Conservation (phyloP, 2,888 invertebrate genomes). For the Chesias legatella region DNA sequence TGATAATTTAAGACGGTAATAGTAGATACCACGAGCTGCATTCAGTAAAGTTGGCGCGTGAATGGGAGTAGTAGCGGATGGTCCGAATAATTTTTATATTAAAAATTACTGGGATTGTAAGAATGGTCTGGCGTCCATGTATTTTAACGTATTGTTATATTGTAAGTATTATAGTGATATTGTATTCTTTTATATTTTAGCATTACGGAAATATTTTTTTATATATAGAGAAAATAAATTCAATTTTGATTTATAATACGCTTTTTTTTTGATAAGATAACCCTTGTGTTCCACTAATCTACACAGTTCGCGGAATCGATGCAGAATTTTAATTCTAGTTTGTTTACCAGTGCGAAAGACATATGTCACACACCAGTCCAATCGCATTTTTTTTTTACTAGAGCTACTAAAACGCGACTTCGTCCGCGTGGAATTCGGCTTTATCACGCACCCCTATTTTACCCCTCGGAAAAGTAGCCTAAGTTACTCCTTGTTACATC, state of each 20-base stretch:
- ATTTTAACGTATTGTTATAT: slow-evolving; percentile 52
- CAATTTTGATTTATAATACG: slow-evolving; percentile 52
- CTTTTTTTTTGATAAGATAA: slow-evolving; percentile 12
- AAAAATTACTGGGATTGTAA: slow-evolving; percentile 70
- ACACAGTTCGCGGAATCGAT: too few species aligned
- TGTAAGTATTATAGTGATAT: slow-evolving; percentile 75
- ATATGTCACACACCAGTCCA: too few species aligned
- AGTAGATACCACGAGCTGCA: slow-evolving; percentile 41
- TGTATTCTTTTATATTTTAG: slow-evolving; percentile 69
- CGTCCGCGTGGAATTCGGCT: too few species aligned
- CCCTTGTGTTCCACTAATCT: not conserved
- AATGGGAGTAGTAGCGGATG: slow-evolving; percentile 39
- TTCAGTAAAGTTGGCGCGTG: slow-evolving; percentile 30
- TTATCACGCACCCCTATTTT: too few species aligned
- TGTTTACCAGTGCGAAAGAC: too few species aligned
- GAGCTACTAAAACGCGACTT: too few species aligned
- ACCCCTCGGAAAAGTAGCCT: too few species aligned
- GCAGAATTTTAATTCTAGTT: too few species aligned
- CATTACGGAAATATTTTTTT: slow-evolving; percentile 65
- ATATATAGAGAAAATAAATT: slow-evolving; percentile 73
- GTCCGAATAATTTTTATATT: slow-evolving; percentile 77
- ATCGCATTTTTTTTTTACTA: too few species aligned
- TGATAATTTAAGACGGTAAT: slow-evolving; percentile 64
- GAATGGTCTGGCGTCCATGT: slow-evolving; percentile 69
- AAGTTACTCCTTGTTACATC: too few species aligned